phyloP scores from a whole-genome alignment of 2,797 vertebrate genomes.

The Salmo trutta region DNA sequence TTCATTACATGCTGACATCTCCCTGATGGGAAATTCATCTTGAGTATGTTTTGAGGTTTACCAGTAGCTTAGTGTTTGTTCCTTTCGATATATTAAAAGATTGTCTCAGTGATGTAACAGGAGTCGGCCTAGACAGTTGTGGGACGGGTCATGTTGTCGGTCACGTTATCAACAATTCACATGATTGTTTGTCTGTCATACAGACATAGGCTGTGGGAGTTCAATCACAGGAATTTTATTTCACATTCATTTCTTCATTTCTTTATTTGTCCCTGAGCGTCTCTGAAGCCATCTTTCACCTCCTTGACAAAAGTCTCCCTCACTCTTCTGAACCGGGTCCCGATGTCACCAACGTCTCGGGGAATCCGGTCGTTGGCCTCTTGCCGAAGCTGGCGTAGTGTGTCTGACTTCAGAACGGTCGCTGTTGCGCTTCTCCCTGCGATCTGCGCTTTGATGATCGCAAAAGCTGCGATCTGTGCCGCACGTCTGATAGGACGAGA shows the following conservation, averaged over 20 bases:
- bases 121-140: not conserved
- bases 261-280: slow-evolving; percentile 29
- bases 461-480: slow-evolving; percentile 71
- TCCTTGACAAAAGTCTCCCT: slow-evolving; percentile 34
- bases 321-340: slow-evolving; percentile 18
- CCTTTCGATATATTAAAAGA: no score
- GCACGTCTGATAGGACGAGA: slow-evolving; percentile 72
- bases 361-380: not conserved
- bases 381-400: slow-evolving; percentile 30
- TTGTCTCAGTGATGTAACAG: not conserved
- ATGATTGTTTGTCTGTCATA: no score
- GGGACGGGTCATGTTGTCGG: not conserved
- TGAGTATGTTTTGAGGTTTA: no score
- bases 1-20: no score
- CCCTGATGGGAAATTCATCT: no score
- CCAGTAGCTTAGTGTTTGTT: no score
- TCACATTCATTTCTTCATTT: not conserved
- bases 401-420: slow-evolving; percentile 47
- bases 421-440: slow-evolving; percentile 30
- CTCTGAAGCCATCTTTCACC: slow-evolving; percentile 56
- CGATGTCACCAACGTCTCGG: slow-evolving; percentile 41
- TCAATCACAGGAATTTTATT: not conserved
- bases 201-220: not conserved
- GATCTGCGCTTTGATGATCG: slow-evolving; percentile 65
- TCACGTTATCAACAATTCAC: not conserved